Evolutionary conservation across 2,113 vertebrate species (phyloP), one percentile per base, ranked within the genome.

Genomic region (Rhegmatorhina hoffmannsi): DNA sequence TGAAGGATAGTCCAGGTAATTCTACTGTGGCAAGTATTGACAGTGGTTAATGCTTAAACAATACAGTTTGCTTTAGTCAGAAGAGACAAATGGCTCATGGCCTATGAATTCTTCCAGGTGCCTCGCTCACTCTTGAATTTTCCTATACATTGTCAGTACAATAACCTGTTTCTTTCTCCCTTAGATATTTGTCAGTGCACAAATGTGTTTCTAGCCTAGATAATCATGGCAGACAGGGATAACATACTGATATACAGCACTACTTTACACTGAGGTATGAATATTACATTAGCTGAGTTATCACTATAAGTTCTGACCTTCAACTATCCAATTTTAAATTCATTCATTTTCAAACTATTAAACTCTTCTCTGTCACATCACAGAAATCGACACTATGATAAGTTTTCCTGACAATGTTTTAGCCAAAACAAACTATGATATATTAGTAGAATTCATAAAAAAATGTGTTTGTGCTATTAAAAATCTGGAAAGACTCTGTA

Each of bases 271-370:
- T 49, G 88, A 95, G 84, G 91, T 95, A 98, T 98, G 96, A 98
- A 98, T 98, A 98, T 98, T 98, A 96, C 97, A 98, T 98, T 94
- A 98, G 97, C 96, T 96, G 96, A 97, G 96, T 96, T 98, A 97
- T 97, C 98, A 96, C 94, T 96, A 7, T 81, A 92, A 87, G 95
- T 95, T 97, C 96, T 73, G 96, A 98, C 97, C 97, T 98, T 97
- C 97, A 97, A 95, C 94, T 91, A 95, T 34, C 92, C 82, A 58
- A 97, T 97, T 97, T 97, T 93, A 91, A 96, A 97, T 96, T 97
- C 94, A 96, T 96, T 96, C 83, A 43, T 97, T 97, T 98, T 98
- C 92, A 92, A 92, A 95, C 87, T 96, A 97, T 94, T 97, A 96
- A 97, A 90, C 74, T 85, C 69, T 86, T 93, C 92, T 94, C 91